Evolutionary conservation across 2,113 vertebrate genomes (phyloP), one percentile per base, ranked within the genome.

Genomic region (Oncorhynchus nerka): DNA sequence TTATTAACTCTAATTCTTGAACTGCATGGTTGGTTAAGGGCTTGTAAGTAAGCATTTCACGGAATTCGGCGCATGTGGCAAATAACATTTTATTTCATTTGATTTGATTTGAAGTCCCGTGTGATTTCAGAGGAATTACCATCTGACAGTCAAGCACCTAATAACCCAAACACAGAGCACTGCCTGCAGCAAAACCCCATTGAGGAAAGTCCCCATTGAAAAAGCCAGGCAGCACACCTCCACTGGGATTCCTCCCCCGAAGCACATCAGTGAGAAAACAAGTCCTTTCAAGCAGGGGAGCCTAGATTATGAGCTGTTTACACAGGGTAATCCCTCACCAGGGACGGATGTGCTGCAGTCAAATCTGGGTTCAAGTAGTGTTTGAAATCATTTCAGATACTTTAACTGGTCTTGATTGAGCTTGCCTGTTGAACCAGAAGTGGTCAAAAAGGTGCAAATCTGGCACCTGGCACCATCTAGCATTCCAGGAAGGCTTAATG

Each of bases 271-370:
- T 68, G 30, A 15, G 66, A 7, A 68, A 68, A 28, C 26, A 68
- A 32, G 19, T 32, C 66, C 66, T 68, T 68, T 68, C 30, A 68
- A 68, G 66, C 66, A 68, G 30, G 30, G 30, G 28, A 34, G 1
- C 30, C 66, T 16, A 68, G 66, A 68, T 68, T 34, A 68, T 45
- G 66, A 68, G 66, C 26, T 68, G 66, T 68, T 68, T 68, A 68
- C 15, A 32, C 66, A 68, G 66, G 32, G 30, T 68, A 34, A 68
- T 68, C 30, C 34, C 66, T 30, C 20, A 9, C 39, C 39, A 16
- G 39, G 16, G 15, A 28, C 34, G 5, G 30, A 34, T 19, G 28
- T 32, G 28, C 66, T 68, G 66, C 28, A 24, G 62, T 68, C 39
- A 9, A 30, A 30, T 13, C 16, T 57, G 55, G 19, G 55, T 68